Evolutionary conservation across 2,888 invertebrate species (phyloP).

Genomic region (Ornithoptera priamus): DNA sequence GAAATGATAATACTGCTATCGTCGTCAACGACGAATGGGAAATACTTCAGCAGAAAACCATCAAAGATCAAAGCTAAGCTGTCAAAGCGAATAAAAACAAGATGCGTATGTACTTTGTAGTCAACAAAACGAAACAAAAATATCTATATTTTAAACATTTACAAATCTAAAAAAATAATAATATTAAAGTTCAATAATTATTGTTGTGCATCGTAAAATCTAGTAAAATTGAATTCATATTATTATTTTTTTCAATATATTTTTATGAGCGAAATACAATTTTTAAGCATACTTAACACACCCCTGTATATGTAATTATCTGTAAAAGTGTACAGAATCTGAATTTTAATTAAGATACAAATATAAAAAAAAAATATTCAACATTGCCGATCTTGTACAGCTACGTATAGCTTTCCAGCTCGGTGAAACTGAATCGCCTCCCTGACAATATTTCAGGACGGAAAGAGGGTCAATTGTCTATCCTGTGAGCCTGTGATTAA

Average conservation of each 20-base stretch:
- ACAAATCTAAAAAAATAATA: not conserved
- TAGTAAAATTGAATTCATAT: too few species aligned
- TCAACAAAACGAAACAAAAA: slow-evolving; percentile 38
- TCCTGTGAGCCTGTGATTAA: slow-evolving; percentile 46
- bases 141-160: not conserved
- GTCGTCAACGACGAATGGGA: slow-evolving; percentile 39
- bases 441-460: slow-evolving; percentile 41
- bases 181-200: too few species aligned
- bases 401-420: slow-evolving; percentile 28
- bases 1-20: slow-evolving; percentile 42
- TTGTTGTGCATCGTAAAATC: too few species aligned
- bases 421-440: slow-evolving; percentile 36
- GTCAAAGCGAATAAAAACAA: slow-evolving; percentile 52
- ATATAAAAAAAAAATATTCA: slow-evolving; percentile 19
- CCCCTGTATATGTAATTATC: not conserved
- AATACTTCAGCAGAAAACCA: slow-evolving; percentile 45
- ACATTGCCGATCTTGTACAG: slow-evolving; percentile 15
- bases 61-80: slow-evolving; percentile 62
- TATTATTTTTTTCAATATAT: too few species aligned
- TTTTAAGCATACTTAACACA: slow-evolving; percentile 35
- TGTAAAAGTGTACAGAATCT: not conserved
- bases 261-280: slow-evolving; percentile 38
- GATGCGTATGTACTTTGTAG: slow-evolving; percentile 47
- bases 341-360: not conserved
- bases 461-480: slow-evolving; percentile 43